A percentile compares a stretch with the other conserved stretches of the same genome.
These are phyloP conservation scores for Ciona savignyi DNA, from an alignment of 23 tunicate genomes.

Conservation along the genomic window DNA sequence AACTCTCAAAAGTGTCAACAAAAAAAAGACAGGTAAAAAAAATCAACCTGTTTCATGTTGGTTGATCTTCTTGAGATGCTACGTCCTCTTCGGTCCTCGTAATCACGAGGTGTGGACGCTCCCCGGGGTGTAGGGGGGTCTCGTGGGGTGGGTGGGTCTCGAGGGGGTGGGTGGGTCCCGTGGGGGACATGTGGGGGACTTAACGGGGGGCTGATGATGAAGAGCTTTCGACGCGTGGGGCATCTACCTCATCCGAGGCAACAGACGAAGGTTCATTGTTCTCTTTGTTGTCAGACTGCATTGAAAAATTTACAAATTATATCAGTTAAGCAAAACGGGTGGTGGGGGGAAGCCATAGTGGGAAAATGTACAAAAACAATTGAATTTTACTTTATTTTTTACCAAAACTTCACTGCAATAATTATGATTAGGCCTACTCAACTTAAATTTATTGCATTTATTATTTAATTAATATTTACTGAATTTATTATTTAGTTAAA, in stretches of 20 bases:
- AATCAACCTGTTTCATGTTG: conserved; percentile 59
- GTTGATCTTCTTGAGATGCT: conserved; percentile 70
- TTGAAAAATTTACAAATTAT: too few relatives aligned
- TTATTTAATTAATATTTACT: too few relatives aligned
- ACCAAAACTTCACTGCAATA: too few relatives aligned
- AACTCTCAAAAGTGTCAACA: neutral
- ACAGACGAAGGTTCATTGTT: conserved; percentile 41
- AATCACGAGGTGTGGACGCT: conserved; percentile 23
- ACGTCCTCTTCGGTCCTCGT: conserved; percentile 55
- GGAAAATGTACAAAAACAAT: too few relatives aligned
- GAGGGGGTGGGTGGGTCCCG: neutral
- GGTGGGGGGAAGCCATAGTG: too few relatives aligned
- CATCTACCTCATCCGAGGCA: neutral
- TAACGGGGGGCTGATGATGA: neutral
- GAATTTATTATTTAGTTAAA: too few relatives aligned
- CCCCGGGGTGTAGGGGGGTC: conserved; percentile 19
- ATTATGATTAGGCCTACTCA: too few relatives aligned
- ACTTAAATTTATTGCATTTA: too few relatives aligned
- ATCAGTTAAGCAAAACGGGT: too few relatives aligned
- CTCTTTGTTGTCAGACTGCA: conserved; percentile 51
- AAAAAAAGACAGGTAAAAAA: neutral
- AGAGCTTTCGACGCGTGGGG: neutral
- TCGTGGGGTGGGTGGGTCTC: conserved; percentile 16
- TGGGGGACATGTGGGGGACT: neutral
- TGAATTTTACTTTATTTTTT: too few relatives aligned